A percentile compares a stretch with the other conserved stretches of the same genome.
These are phyloP conservation scores for Xenopus laevis DNA, from an alignment of 2,113 vertebrate species.

Conservation along the genomic window DNA sequence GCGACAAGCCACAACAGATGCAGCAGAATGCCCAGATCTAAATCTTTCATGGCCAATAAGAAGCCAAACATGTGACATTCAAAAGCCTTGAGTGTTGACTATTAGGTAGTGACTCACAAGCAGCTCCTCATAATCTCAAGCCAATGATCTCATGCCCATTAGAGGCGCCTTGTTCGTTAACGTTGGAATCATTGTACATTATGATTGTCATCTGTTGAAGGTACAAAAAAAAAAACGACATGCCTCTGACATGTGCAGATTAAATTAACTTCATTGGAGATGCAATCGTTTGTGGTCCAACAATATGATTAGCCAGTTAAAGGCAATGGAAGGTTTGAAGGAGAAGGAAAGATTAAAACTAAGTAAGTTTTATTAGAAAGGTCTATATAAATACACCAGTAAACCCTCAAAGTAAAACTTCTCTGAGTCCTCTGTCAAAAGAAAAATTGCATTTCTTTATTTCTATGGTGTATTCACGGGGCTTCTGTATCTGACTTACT, in stretches of 20 bases:
- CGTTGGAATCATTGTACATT: conserved; percentile 16
- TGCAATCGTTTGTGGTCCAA: no score
- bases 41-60: conserved; percentile 18
- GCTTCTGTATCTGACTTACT: no score
- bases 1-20: conserved; percentile 15
- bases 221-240: conserved; percentile 1
- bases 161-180: conserved; percentile 33
- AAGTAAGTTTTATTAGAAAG: no score
- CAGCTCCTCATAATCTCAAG: conserved; percentile 14
- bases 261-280: no score
- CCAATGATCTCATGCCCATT: conserved; percentile 36
- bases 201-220: neutral
- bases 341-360: no score
- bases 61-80: conserved; percentile 1
- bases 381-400: no score
- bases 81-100: conserved; percentile 9
- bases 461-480: no score
- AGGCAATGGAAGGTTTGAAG: no score
- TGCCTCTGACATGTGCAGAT: neutral
- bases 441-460: no score
- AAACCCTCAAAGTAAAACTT: no score
- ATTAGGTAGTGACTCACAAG: conserved; percentile 24
- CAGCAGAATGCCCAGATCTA: conserved; percentile 7
- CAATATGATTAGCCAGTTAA: no score
- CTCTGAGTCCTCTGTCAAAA: no score